Evolutionary conservation across 2,888 invertebrate species (phyloP).

Genomic region (Polietes domitor): DNA sequence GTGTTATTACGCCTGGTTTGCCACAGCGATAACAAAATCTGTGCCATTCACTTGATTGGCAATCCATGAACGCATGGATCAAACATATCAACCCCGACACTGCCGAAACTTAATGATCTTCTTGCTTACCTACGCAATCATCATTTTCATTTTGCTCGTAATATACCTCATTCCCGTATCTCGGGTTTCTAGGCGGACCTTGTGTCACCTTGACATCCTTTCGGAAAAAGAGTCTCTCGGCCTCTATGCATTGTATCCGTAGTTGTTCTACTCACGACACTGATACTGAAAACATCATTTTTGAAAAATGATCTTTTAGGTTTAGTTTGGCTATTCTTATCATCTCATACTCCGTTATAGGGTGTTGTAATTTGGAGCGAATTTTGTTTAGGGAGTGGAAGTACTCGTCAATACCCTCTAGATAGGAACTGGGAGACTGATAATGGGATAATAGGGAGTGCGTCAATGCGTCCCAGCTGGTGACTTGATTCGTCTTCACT

Average conservation of each 20-base stretch:
- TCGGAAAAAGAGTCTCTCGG: not conserved
- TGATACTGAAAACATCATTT: not conserved
- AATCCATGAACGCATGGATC: constrained; percentile 11
- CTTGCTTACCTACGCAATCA: not conserved
- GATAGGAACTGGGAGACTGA: not conserved
- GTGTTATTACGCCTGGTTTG: constrained; percentile 14
- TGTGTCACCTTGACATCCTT: not conserved
- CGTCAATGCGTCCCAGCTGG: not conserved
- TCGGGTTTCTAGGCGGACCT: not conserved
- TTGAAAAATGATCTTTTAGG: not conserved
- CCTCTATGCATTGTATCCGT: constrained; percentile 12
- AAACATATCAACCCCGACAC: not conserved
- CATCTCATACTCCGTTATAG: constrained; percentile 17
- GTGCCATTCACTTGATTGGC: not conserved
- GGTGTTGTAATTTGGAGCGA: not conserved
- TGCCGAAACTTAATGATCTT: not conserved
- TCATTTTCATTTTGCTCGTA: not conserved
- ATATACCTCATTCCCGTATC: not conserved
- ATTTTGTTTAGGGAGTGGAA: not conserved
- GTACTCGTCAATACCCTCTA: not conserved
- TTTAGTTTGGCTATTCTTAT: constrained; percentile 1
- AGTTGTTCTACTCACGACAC: constrained; percentile 27
- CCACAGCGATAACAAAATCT: constrained; percentile 27
- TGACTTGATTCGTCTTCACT: not conserved
- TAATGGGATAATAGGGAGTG: not conserved